Percentiles rank a stretch among this genome's conserved stretches.
These are phyloP conservation scores for Neodiprion pinetum DNA, from an alignment of 1,140 invertebrate species.

Conservation along the genomic window DNA sequence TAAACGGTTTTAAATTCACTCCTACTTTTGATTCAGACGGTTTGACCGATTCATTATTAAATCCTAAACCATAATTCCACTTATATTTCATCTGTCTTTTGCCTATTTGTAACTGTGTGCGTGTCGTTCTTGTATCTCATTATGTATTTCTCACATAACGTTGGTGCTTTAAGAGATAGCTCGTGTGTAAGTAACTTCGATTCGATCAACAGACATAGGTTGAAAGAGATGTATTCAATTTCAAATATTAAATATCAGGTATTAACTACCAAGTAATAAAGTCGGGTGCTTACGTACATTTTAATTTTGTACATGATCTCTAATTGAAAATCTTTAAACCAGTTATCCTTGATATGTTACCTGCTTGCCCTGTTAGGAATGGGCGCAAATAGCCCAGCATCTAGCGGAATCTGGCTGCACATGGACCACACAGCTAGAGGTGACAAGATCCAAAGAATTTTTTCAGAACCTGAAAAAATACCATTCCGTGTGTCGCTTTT, in stretches of 20 bases:
- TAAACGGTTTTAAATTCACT: too few relatives aligned
- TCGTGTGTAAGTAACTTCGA: slow-evolving; percentile 28
- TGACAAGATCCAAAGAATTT: slow-evolving; percentile 57
- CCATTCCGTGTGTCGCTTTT: too few relatives aligned
- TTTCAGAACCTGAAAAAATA: not conserved
- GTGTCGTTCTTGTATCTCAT: not conserved
- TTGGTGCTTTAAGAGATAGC: not conserved
- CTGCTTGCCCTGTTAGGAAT: slow-evolving; percentile 70
- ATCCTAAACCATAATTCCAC: too few relatives aligned
- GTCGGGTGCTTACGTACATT: too few relatives aligned
- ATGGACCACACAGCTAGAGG: slow-evolving; percentile 79
- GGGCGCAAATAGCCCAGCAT: slow-evolving; percentile 81
- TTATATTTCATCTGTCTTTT: not conserved
- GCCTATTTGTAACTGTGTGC: not conserved
- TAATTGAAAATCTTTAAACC: slow-evolving; percentile 30
- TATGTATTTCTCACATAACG: slow-evolving; percentile 38
- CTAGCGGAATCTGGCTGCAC: slow-evolving; percentile 78
- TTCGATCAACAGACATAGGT: not conserved
- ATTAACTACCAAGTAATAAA: slow-evolving; percentile 16
- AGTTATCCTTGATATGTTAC: slow-evolving; percentile 55
- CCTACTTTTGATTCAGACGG: too few relatives aligned
- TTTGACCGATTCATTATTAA: too few relatives aligned
- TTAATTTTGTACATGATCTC: not conserved
- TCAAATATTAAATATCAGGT: not conserved
- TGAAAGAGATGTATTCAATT: not conserved